Evolutionary conservation across 1,140 invertebrate species (phyloP), one percentile per base, ranked within the genome.

Genomic region (Drosophila suzukii): DNA sequence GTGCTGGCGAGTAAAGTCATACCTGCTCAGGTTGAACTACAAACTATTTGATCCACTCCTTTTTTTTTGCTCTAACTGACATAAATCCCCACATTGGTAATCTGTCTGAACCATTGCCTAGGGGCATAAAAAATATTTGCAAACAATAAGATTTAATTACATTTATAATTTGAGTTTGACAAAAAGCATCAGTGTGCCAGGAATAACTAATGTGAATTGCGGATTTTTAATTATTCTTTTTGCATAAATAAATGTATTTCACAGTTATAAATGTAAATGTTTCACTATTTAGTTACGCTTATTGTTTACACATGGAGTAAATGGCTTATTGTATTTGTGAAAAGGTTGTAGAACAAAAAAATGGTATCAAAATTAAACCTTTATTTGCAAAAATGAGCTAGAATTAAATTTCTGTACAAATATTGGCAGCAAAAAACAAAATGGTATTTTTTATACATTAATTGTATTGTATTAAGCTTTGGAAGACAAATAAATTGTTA

Each of bases 141-240:
- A 65, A 47, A 65, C 62, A 65, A 65, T 62, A 34, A 27, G 62
- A 59, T 41, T 46, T 47, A 61, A 65, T 65, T 61, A 65, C 58
- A 65, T 47, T 47, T 65, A 62, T 46, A 62, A 65, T 62, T 62
- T 38, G 58, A 7, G 15, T 32, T 17, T 17, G 41, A 15, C 43
- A 62, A 24, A 41, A 32, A 57, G 17, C n/a, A 15, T 11, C 56
- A 60, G 12, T 44, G 32, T 27, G n/a, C 20, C 17, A 15, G 8
- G 39, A 60, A 61, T 46, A 46, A 15, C 39, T 65, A 65, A 65
- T 61, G 32, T 17, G n/a, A 61, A 43, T 44, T 63, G 20, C 10
- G 41, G 5, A 61, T 60, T 61, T 65, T 36, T 24, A 58, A 65
- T 61, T 65, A 63, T 43, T 27, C 30, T 44, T 34, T 63, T 17